phyloP scores from a whole-genome alignment of 2,113 vertebrate species.

The Callorhinus ursinus region DNA sequence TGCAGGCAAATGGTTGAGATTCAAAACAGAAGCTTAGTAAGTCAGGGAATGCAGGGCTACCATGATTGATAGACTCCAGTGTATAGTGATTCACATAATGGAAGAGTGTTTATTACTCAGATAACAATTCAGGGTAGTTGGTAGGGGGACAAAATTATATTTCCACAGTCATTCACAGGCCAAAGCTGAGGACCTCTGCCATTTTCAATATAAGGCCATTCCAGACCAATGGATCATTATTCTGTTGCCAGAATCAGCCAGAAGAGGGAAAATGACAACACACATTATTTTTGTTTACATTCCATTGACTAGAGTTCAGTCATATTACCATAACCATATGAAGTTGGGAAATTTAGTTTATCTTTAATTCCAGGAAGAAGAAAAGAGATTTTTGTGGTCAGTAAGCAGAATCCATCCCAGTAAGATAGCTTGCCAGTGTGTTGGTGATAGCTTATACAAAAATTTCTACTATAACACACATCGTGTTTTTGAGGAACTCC shows the following conservation, averaged over 20 bases:
- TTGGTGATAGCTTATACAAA: not conserved
- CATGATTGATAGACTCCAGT: not conserved
- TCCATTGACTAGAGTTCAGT: not conserved
- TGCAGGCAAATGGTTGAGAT: not conserved
- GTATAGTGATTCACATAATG: accelerated
- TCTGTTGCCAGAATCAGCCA: not conserved
- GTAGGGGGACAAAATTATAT: not conserved
- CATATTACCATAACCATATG: not conserved
- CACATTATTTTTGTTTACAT: not conserved
- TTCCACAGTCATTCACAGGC: not conserved
- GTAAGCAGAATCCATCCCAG: accelerated
- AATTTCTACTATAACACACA: not conserved
- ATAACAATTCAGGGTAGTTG: not conserved
- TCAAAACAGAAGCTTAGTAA: not conserved
- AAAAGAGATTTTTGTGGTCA: not conserved
- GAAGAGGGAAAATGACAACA: not conserved
- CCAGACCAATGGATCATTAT: not conserved
- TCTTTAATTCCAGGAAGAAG: not conserved
- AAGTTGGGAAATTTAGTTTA: not conserved
- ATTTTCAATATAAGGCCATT: not conserved
- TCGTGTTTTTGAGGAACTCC: not conserved
- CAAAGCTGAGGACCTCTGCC: not conserved
- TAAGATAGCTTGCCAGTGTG: not conserved
- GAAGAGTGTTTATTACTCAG: not conserved
- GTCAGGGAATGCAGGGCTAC: not conserved